Evolutionary conservation across 2,113 vertebrate species (phyloP), one percentile per base, ranked within the genome.

Genomic region (Fulica atra): DNA sequence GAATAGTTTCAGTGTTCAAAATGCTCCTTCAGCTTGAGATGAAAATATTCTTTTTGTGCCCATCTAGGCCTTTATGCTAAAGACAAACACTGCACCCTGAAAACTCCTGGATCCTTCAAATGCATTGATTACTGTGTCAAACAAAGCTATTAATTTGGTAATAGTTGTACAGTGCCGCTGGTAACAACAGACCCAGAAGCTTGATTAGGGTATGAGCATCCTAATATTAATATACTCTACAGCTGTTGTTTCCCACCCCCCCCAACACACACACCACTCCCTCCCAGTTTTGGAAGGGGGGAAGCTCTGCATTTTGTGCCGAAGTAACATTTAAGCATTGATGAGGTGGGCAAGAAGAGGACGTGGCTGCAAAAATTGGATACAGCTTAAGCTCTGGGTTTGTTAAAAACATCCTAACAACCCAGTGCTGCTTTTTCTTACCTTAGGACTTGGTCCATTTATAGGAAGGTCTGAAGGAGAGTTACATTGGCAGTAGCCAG

Each of bases 391-490:
- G 24, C 5, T 1, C 26, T 3, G 7, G 21, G 11, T 8, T 72
- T 79, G 36, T 73, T 77, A 48, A 23, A 48, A 48, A 48, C 48
- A 48, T 23, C 48, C 48, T 12, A 48, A 23, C 48, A 48, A 23
- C 48, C 48, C 48, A 48, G 11, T 21, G 10, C 48, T 48, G 48
- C 48, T 48, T 74, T 73, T 61, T n/a, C 6, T 78, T 21, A 4
- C 21, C 63, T 57, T 86, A 16, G 11, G 70, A 59, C 19, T 84
- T 20, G 19, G 28, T 86, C 38, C 13, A 11, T 90, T 88, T 94
- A 78, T 33, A 92, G 73, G 38, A 46, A 29, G 31, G 33, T 42
- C 51, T 93, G 92, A 95, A 81, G 83, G 74, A 71, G 38, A 91
- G 56, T 28, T 29, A 81, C 74, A 77, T 54, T 95, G 95, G 80